Conservation (phyloP, 2,888 invertebrate genomes). For the Thera obeliscata region DNA sequence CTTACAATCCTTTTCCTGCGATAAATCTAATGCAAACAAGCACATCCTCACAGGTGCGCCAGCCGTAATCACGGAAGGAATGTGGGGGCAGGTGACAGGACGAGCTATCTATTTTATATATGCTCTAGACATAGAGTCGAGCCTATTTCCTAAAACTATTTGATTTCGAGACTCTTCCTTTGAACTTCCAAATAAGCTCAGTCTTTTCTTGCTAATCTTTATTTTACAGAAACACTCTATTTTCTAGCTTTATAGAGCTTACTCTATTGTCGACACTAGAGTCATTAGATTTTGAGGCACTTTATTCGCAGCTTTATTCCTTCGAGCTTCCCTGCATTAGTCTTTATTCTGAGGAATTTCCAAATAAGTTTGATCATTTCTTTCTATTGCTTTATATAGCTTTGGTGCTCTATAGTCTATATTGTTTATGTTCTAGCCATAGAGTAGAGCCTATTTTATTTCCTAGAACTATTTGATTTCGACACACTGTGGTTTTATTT, state of each 20-base stretch:
- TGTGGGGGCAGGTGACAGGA: constrained; percentile 81
- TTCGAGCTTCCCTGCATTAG: too few species aligned
- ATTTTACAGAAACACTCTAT: too few species aligned
- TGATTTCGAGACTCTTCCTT: constrained; percentile 4
- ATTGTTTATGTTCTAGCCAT: constrained; percentile 30
- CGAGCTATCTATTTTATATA: constrained; percentile 49
- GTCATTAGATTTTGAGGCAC: too few species aligned
- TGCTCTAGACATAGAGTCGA: constrained; percentile 35
- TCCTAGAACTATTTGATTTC: constrained; percentile 24
- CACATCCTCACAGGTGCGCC: constrained; percentile 67
- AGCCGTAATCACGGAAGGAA: constrained; percentile 76
- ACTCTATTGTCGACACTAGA: too few species aligned
- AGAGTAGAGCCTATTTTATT: constrained; percentile 46
- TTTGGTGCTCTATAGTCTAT: constrained; percentile 18
- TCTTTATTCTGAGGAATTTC: too few species aligned
- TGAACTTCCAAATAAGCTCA: too few species aligned
- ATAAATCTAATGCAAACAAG: constrained; percentile 53
- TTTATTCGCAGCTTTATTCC: too few species aligned
- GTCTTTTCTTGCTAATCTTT: too few species aligned
- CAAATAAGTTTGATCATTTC: too few species aligned
- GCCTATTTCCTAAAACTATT: constrained; percentile 40
- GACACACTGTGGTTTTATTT: constrained; percentile 1
- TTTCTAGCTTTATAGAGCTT: too few species aligned
- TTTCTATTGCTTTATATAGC: too few species aligned
- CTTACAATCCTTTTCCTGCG: constrained; percentile 50